Percentiles rank a stretch among this genome's conserved stretches.
Evolutionary conservation across 2,797 vertebrate genomes (phyloP).

Genomic region (Salmo trutta): DNA sequence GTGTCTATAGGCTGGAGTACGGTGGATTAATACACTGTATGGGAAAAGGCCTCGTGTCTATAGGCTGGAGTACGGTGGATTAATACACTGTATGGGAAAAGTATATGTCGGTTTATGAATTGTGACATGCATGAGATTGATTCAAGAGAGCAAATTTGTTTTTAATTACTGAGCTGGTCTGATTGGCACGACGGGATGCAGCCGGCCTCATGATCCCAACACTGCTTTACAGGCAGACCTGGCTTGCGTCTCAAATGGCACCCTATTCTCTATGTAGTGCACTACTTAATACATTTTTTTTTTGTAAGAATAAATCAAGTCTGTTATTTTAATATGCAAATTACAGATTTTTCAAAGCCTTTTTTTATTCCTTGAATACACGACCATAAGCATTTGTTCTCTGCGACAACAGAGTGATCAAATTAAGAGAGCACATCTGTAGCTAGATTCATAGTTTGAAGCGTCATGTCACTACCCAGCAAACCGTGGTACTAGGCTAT

Average conservation of each 20-base stretch:
- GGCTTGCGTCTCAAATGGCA: neutral
- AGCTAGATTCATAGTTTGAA: slow-evolving; percentile 7
- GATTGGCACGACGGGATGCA: slow-evolving; percentile 26
- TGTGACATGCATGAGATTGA: slow-evolving; percentile 31
- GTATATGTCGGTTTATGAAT: slow-evolving; percentile 17
- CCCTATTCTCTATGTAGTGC: too few relatives aligned
- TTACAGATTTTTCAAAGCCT: too few relatives aligned
- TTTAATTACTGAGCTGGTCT: slow-evolving; percentile 30
- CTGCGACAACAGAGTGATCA: too few relatives aligned
- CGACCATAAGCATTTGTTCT: too few relatives aligned
- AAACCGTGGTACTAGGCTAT: slow-evolving; percentile 13
- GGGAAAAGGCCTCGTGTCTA: too few relatives aligned
- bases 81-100: slow-evolving; percentile 13
- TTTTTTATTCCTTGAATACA: too few relatives aligned
- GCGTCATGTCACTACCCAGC: slow-evolving; percentile 28
- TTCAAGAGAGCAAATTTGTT: slow-evolving; percentile 21
- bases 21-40: neutral
- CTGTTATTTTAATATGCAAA: too few relatives aligned
- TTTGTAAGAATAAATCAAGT: too few relatives aligned
- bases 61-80: slow-evolving; percentile 3
- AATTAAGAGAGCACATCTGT: too few relatives aligned
- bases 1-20: too few relatives aligned
- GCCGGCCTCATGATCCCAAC: slow-evolving; percentile 5
- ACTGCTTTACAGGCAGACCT: slow-evolving; percentile 19
- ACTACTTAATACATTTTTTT: too few relatives aligned